phyloP scores from a whole-genome alignment of 2,888 invertebrate genomes.

The Eulithis prunata region DNA sequence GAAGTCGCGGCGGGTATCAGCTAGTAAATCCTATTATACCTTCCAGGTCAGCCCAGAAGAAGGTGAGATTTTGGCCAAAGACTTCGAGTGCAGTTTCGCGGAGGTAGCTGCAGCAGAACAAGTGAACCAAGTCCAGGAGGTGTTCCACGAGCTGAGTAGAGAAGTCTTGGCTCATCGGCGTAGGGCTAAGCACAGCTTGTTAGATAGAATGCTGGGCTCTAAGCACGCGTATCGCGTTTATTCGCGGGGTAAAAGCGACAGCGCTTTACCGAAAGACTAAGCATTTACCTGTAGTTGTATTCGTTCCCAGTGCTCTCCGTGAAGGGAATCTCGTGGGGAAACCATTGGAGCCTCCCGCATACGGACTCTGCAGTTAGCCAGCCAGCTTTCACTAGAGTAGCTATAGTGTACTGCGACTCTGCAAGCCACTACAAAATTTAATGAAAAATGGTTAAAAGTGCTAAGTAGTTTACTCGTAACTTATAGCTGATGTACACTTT shows the following conservation, averaged over 20 bases:
- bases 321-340: too few species aligned
- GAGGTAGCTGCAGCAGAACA: constrained; percentile 96
- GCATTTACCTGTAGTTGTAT: constrained; percentile 2
- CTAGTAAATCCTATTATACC: not conserved
- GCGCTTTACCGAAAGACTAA: constrained; percentile 93
- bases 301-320: too few species aligned
- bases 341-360: too few species aligned
- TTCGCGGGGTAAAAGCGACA: constrained; percentile 94
- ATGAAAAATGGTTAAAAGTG: too few species aligned
- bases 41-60: constrained; percentile 91
- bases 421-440: too few species aligned
- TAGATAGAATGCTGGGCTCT: constrained; percentile 93
- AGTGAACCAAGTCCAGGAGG: constrained; percentile 92
- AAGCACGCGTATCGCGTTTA: constrained; percentile 89
- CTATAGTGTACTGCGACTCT: too few species aligned
- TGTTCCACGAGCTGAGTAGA: constrained; percentile 93
- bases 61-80: constrained; percentile 94
- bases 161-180: constrained; percentile 91
- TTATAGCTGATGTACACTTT: too few species aligned
- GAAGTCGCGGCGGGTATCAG: too few species aligned
- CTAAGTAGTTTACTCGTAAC: too few species aligned
- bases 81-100: constrained; percentile 94
- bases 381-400: too few species aligned
- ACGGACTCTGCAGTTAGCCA: too few species aligned
- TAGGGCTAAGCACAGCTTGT: constrained; percentile 92